Evolutionary conservation across 1,140 invertebrate species (phyloP).

Genomic region (Philotrypesis tridentata): DNA sequence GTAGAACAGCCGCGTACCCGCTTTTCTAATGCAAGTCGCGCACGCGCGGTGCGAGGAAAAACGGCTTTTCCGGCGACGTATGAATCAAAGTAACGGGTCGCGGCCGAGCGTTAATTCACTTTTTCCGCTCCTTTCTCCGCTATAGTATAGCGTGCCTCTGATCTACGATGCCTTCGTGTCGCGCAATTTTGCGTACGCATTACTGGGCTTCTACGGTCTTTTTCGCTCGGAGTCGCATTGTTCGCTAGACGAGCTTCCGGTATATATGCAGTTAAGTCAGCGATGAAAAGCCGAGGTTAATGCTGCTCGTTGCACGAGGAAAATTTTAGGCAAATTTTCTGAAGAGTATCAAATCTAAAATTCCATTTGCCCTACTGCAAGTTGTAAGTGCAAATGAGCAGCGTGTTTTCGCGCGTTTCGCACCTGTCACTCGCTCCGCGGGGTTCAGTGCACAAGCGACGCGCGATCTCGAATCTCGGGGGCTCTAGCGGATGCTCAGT

Average conservation of each 20-base stretch:
- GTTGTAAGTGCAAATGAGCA: neutral
- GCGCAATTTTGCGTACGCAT: neutral
- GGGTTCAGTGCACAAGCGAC: no score
- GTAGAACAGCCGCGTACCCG: neutral
- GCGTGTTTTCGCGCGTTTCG: constrained; percentile 4
- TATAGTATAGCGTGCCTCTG: neutral
- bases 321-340: neutral
- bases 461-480: neutral
- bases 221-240: neutral
- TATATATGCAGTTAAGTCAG: no score
- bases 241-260: neutral
- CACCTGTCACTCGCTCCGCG: neutral
- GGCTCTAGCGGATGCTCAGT: neutral
- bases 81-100: constrained; percentile 28
- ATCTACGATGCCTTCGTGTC: neutral
- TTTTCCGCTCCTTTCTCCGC: neutral
- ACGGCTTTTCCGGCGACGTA: constrained; percentile 13
- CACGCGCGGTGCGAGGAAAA: neutral
- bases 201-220: neutral
- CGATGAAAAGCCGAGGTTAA: no score
- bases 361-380: neutral
- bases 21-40: neutral
- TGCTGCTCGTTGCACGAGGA: no score
- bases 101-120: constrained; percentile 21
- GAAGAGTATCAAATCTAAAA: neutral